Evolutionary conservation across 2,113 vertebrate species (phyloP).

Genomic region (Propithecus coquereli): DNA sequence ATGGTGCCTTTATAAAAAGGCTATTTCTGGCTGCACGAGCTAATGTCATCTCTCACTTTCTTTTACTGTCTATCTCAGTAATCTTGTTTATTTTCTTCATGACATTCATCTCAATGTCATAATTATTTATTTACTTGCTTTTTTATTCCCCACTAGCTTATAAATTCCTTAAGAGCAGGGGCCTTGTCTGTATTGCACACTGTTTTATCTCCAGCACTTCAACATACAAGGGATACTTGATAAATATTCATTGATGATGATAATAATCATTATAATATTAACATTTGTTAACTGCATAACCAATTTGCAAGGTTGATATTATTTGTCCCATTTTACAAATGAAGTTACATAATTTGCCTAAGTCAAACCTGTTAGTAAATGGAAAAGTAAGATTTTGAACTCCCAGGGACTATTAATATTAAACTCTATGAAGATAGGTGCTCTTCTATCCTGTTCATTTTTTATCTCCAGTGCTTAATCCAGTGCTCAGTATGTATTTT

Average conservation of each 20-base stretch:
- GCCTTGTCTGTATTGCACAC: neutral
- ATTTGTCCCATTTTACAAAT: neutral
- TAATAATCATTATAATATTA: neutral
- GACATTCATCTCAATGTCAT: neutral
- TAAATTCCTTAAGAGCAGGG: neutral
- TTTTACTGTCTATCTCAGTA: neutral
- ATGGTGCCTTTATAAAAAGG: neutral
- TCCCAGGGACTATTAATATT: no score
- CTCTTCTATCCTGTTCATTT: neutral
- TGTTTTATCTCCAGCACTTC: neutral
- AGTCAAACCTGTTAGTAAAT: neutral
- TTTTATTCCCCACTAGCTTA: neutral
- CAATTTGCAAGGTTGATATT: neutral
- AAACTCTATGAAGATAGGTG: neutral
- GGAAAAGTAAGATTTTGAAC: neutral
- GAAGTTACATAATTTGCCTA: neutral
- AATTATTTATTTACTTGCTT: neutral
- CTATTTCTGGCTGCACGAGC: neutral
- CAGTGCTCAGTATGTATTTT: slow-evolving; percentile 5
- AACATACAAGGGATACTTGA: neutral
- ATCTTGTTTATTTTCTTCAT: neutral
- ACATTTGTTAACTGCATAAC: neutral
- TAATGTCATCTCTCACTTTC: neutral
- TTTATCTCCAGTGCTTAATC: neutral
- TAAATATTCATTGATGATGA: neutral